A percentile compares a stretch with the other conserved stretches of the same genome.
Evolutionary conservation across 2,888 invertebrate species (phyloP).

Genomic region (Melinaea marsaeus): DNA sequence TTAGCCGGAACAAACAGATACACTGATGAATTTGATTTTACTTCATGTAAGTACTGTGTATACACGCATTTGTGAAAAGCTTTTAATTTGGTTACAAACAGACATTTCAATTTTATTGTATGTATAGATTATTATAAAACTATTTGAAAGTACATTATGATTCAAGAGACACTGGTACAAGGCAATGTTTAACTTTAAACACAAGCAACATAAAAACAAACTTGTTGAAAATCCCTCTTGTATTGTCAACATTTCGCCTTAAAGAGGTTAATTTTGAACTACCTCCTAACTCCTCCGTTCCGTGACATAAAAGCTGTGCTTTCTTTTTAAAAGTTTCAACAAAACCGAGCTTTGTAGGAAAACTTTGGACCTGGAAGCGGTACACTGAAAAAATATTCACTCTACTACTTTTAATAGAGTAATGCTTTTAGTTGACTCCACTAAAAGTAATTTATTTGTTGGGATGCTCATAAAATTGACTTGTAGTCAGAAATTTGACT

Average conservation of each 20-base stretch:
- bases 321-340: constrained; percentile 30
- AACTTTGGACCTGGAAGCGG: constrained; percentile 12
- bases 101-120: too few relatives aligned
- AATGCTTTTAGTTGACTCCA: constrained; percentile 8
- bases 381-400: constrained; percentile 5
- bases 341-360: constrained; percentile 21
- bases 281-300: constrained; percentile 19
- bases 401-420: constrained; percentile 1
- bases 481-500: too few relatives aligned
- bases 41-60: too few relatives aligned
- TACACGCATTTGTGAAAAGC: too few relatives aligned
- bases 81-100: too few relatives aligned
- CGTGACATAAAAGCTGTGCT: constrained; percentile 24
- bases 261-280: constrained; percentile 24
- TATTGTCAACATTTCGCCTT: constrained; percentile 20
- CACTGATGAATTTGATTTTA: too few relatives aligned
- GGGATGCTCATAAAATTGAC: constrained; percentile 1
- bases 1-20: too few relatives aligned
- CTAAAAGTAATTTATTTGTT: constrained; percentile 7
- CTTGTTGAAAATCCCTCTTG: constrained; percentile 17
- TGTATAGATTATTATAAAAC: neutral
- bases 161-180: neutral
- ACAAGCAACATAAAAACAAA: constrained; percentile 8
- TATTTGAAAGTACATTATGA: neutral
- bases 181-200: constrained; percentile 4